These are phyloP conservation scores for Papilio machaon DNA, from an alignment of 1,140 invertebrate species.

Conservation along the genomic window DNA sequence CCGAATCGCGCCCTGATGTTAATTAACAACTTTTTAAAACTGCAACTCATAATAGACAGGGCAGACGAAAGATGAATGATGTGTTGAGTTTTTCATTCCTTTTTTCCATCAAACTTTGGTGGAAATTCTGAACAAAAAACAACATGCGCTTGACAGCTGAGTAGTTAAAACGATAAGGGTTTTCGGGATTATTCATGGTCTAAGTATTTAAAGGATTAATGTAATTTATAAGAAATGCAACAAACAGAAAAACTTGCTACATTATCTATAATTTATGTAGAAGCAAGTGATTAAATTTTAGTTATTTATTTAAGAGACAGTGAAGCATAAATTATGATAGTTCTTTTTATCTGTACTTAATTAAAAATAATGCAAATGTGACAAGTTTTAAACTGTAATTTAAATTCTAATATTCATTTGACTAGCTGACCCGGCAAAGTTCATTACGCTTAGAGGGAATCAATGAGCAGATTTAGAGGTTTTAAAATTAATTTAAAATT, in stretches of 20 bases:
- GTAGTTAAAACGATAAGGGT: slow-evolving; percentile 61
- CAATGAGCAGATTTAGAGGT: too few relatives aligned
- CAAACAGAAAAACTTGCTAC: neutral
- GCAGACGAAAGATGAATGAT: slow-evolving; percentile 79
- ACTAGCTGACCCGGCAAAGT: too few relatives aligned
- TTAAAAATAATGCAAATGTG: too few relatives aligned
- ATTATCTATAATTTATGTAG: too few relatives aligned
- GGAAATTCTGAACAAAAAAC: slow-evolving; percentile 67
- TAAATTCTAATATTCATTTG: too few relatives aligned
- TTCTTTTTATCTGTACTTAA: too few relatives aligned
- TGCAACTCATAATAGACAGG: slow-evolving; percentile 81
- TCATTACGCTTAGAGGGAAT: too few relatives aligned
- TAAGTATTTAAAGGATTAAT: slow-evolving; percentile 25
- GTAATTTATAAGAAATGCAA: neutral
- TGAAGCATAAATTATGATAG: too few relatives aligned
- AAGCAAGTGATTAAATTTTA: too few relatives aligned
- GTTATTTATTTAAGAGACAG: too few relatives aligned
- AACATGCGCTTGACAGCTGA: slow-evolving; percentile 65
- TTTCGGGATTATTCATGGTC: slow-evolving; percentile 41
- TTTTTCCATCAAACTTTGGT: slow-evolving; percentile 67
- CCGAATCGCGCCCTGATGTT: slow-evolving; percentile 69
- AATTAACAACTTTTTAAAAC: slow-evolving; percentile 81
- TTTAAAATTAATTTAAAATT: too few relatives aligned
- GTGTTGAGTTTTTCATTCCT: slow-evolving; percentile 71
- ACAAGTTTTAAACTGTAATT: too few relatives aligned